Base-by-base conservation (phyloP, 2,797 vertebrate species). In the Apogon hyalosoma region DNA sequence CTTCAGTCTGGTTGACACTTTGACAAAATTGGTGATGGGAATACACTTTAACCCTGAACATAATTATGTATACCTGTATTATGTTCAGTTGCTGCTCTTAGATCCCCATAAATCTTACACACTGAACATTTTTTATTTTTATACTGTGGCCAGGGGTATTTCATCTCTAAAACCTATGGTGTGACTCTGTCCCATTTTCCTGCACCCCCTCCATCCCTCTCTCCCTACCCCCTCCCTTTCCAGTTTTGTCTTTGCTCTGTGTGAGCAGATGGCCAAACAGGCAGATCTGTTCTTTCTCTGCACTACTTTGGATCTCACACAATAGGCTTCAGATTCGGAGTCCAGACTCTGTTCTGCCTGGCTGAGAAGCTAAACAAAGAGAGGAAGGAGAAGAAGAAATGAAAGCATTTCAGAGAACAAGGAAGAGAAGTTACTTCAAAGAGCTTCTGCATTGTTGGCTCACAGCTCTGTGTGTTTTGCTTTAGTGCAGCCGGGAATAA, bases 211-310 rank as follows among this genome's bases (percentile, higher is more conserved):
- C 43, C 51, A 11, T 51, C 55, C 12, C 28, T 24, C 10, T 16
- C 46, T n/a, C 39, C 18, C 33, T n/a, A 6, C 18, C 28, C 24
- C 53, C 59, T 11, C 42, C 41, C 58, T 51, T 39, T 54, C 16
- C 49, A 41, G 61, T 78, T 77, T 77, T 84, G 70, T 82, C 76
- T 84, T 63, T 47, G 45, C 46, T 79, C 56, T 21, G 58, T 75
- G 68, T 70, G 82, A 88, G 67, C 89, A 92, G 88, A 91, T 89
- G 90, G 85, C 75, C 72, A 66, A 81, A 85, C 80, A 79, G 78
- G 81, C 76, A 84, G 79, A 83, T 82, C 61, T 82, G 81, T 77
- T 85, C 54, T 84, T 80, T 84, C 76, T 77, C 80, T 67, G 18
- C 75, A 64, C 67, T 84, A 85, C 62, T 83, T 87, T 85, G 82